Evolutionary conservation across 2,113 vertebrate species (phyloP).

Genomic region (Trinectes maculatus): DNA sequence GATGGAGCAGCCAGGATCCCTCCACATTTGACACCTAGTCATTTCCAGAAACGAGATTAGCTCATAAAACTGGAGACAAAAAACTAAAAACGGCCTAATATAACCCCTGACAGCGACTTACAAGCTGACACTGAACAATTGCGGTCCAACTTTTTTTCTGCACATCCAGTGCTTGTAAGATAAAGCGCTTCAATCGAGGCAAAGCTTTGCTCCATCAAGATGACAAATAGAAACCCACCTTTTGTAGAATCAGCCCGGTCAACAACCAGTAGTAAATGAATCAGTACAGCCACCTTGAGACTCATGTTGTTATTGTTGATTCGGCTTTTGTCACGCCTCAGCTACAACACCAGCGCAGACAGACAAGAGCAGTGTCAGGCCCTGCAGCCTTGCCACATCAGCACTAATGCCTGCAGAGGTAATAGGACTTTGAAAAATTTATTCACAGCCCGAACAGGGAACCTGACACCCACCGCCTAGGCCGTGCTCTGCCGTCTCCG

Average conservation of each 20-base stretch:
- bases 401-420: constrained; percentile 76
- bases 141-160: constrained; percentile 19
- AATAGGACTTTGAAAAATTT: constrained; percentile 87
- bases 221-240: constrained; percentile 85
- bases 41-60: too few species aligned
- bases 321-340: constrained; percentile 63
- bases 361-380: constrained; percentile 47
- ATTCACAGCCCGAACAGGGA: constrained; percentile 81
- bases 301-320: constrained; percentile 70
- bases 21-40: constrained; percentile 93
- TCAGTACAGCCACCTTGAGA: constrained; percentile 70
- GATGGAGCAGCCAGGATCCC: constrained; percentile 91
- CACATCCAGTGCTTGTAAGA: constrained; percentile 31
- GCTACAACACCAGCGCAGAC: constrained; percentile 50
- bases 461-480: constrained; percentile 81
- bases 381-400: constrained; percentile 68
- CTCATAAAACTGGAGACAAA: too few species aligned
- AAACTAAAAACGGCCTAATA: too few species aligned
- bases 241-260: constrained; percentile 80
- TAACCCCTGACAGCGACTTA: constrained; percentile 27
- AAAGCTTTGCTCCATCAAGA: constrained; percentile 38
- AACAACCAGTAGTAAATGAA: constrained; percentile 79
- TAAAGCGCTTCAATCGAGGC: constrained; percentile 42
- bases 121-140: constrained; percentile 50
- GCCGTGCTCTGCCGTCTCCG: constrained; percentile 78